phyloP scores from a whole-genome alignment of 2,888 invertebrate species.

The Drosophila suboccidentalis region DNA sequence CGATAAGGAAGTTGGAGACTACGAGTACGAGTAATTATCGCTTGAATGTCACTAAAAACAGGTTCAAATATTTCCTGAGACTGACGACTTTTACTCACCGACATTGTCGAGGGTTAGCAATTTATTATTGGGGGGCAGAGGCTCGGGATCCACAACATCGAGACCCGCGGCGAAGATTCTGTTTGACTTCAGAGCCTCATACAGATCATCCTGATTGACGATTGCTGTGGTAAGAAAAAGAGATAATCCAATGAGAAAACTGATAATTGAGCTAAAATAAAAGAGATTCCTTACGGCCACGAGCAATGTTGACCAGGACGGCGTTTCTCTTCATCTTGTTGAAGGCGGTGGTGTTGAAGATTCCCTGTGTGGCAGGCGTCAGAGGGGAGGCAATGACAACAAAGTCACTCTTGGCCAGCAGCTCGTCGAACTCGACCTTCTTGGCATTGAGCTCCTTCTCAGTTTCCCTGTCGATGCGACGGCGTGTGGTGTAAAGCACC shows the following conservation, averaged over 20 bases:
- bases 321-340: conserved; percentile 91
- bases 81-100: conserved; percentile 86
- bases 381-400: conserved; percentile 89
- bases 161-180: conserved; percentile 95
- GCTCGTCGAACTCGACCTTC: conserved; percentile 88
- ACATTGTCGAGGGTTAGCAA: conserved; percentile 93
- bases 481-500: conserved; percentile 91
- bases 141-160: conserved; percentile 97
- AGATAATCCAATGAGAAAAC: neutral
- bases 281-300: conserved; percentile 86
- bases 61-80: neutral
- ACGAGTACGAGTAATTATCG: neutral
- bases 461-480: conserved; percentile 87
- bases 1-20: conserved; percentile 35
- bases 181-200: conserved; percentile 90
- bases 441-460: conserved; percentile 86
- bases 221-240: conserved; percentile 85
- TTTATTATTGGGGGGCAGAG: conserved; percentile 92
- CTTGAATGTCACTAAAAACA: neutral
- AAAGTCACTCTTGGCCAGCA: conserved; percentile 90
- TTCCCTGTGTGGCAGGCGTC: conserved; percentile 88
- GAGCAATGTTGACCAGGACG: conserved; percentile 90
- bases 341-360: conserved; percentile 90
- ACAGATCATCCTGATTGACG: conserved; percentile 93
- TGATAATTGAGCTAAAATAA: neutral